These are phyloP conservation scores for Oreochromis niloticus DNA, from an alignment of 2,113 vertebrate genomes.

Conservation along the genomic window DNA sequence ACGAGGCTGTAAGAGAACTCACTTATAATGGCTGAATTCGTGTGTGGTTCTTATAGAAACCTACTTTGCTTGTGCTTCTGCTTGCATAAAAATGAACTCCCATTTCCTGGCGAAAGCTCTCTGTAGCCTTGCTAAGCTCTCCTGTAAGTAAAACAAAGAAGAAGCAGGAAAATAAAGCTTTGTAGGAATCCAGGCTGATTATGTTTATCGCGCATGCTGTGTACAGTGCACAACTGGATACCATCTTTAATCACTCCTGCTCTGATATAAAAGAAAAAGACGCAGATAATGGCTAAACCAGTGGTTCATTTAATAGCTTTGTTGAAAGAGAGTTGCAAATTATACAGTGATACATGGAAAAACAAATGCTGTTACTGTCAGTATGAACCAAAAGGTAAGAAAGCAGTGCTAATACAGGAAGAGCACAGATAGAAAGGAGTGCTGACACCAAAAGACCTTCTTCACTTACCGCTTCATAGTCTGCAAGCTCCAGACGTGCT, in stretches of 20 bases:
- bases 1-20: neutral
- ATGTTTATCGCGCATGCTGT: conserved; percentile 3
- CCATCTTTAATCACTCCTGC: conserved; percentile 22
- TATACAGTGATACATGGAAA: neutral
- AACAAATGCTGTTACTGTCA: neutral
- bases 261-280: neutral
- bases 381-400: neutral
- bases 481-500: conserved; percentile 92
- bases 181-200: conserved; percentile 6
- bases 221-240: conserved; percentile 2
- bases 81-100: conserved; percentile 99
- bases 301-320: conserved; percentile 17
- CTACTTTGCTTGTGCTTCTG: conserved; percentile 98
- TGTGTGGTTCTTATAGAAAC: conserved; percentile 60
- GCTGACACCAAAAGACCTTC: neutral
- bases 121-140: conserved; percentile 95
- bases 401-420: neutral
- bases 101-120: conserved; percentile 95
- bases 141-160: conserved; percentile 72
- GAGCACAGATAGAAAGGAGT: neutral
- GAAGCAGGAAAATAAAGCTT: conserved; percentile 14
- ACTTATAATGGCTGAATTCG: neutral
- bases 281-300: neutral
- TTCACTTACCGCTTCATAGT: conserved; percentile 93
- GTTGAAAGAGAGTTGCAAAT: neutral